phyloP scores from a whole-genome alignment of 2,797 vertebrate genomes.

The Chelmon rostratus region DNA sequence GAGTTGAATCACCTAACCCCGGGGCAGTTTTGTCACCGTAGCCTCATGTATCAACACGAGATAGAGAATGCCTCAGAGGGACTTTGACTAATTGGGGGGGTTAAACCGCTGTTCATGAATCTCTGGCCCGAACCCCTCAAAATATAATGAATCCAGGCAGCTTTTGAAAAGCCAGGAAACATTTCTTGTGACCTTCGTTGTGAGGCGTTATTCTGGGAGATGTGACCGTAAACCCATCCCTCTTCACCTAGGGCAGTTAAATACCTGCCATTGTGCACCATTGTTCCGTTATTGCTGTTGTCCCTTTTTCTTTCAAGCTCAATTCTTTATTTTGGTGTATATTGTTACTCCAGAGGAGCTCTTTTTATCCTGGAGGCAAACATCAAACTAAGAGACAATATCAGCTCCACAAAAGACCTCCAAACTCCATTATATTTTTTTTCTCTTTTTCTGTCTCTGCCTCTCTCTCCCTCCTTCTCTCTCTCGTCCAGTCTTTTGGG shows the following conservation, averaged over 20 bases:
- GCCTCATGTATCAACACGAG: slow-evolving; percentile 86
- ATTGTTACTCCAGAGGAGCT: slow-evolving; percentile 87
- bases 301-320: slow-evolving; percentile 88
- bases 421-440: slow-evolving; percentile 83
- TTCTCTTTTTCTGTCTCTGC: slow-evolving; percentile 32
- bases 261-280: slow-evolving; percentile 88
- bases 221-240: slow-evolving; percentile 86
- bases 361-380: slow-evolving; percentile 87
- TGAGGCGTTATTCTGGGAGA: slow-evolving; percentile 82
- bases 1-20: slow-evolving; percentile 82
- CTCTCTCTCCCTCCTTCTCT: slow-evolving; percentile 50
- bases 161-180: slow-evolving; percentile 85
- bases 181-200: slow-evolving; percentile 83
- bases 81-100: slow-evolving; percentile 89
- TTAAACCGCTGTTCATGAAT: slow-evolving; percentile 85
- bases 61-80: slow-evolving; percentile 83
- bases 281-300: slow-evolving; percentile 91
- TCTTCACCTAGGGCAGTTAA: slow-evolving; percentile 87
- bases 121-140: slow-evolving; percentile 82
- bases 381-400: slow-evolving; percentile 88
- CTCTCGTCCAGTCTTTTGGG: slow-evolving; percentile 64
- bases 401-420: slow-evolving; percentile 86
- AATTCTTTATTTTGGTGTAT: slow-evolving; percentile 91
- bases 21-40: slow-evolving; percentile 81
- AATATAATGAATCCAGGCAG: slow-evolving; percentile 86